Base-by-base conservation (phyloP, 2,113 vertebrate species). In the Rhizomys pruinosus region DNA sequence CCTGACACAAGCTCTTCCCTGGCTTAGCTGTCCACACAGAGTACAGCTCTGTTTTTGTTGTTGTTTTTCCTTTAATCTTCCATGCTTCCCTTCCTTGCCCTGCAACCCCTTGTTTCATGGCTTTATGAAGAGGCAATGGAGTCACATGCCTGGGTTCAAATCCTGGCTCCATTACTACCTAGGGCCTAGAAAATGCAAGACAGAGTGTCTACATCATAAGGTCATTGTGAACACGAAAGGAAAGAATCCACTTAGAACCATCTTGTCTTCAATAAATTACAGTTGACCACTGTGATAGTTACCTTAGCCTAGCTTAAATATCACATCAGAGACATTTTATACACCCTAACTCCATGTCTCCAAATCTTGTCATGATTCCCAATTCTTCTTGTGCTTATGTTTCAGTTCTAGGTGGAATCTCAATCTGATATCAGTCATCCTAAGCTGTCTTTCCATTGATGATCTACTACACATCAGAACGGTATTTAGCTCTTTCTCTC, bases 331-430 rank as follows among this genome's bases (percentile, higher is more conserved):
- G 29, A 81, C 84, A 47, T 87, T 90, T 80, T 84, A 72, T 34
- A 87, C 34, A 84, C 7, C 44, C 20, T 84, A 84, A 44, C 71
- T 37, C 23, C 37, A 66, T 68, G 29, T 32, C 44, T 90, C 64
- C 77, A 87, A 76, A 84, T 59, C 78, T 87, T 88, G 84, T 81
- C 23, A 27, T 52, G 29, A 89, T 73, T 96, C 72, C 73, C 39
- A 91, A 23, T 87, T 87, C 25, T 55, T 90, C 27, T 39, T 64
- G 22, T n/a, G 39, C 15, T 55, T 74, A 61, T 47, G 20, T 91
- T 87, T 87, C 87, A 8, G 64, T 8, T 86, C 39, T 63, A n/a
- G 37, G n/a, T 57, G 13, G 88, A 87, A 74, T 13, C 27, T 87
- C 68, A 81, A n/a, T 22, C 42, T 69, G 13, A 68, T 57, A 90